Percentiles rank a stretch among this genome's conserved stretches.
phyloP scores from a whole-genome alignment of 2,888 invertebrate species.

The Leptinotarsa rubiginosa region DNA sequence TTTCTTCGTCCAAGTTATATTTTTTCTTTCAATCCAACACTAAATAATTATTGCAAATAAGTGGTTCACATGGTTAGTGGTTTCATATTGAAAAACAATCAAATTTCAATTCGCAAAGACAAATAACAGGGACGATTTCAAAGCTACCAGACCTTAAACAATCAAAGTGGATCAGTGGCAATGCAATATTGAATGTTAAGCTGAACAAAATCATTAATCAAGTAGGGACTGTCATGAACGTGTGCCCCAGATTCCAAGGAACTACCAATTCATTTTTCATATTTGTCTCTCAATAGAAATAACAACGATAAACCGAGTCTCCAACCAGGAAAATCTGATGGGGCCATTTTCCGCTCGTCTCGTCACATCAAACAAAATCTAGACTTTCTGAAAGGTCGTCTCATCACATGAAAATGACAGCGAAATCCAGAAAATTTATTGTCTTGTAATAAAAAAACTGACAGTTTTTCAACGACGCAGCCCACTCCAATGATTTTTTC shows the following conservation, averaged over 20 bases:
- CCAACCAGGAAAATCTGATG: neutral
- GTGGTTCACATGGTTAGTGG: too few species aligned
- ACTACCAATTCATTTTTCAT: neutral
- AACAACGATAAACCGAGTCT: neutral
- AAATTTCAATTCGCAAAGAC: too few species aligned
- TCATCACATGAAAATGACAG: conserved; percentile 15
- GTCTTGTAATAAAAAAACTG: conserved; percentile 11
- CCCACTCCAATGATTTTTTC: conserved; percentile 13
- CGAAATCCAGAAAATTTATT: conserved; percentile 6
- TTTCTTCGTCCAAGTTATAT: too few species aligned
- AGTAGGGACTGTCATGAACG: neutral
- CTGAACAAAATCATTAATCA: neutral
- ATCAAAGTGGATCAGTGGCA: too few species aligned
- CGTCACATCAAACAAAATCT: neutral
- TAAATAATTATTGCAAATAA: too few species aligned
- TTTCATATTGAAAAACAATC: too few species aligned
- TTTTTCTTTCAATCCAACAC: too few species aligned
- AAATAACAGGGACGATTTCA: too few species aligned
- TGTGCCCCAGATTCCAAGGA: neutral
- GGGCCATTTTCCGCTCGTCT: neutral
- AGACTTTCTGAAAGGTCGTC: conserved; percentile 3
- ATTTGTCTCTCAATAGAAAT: neutral
- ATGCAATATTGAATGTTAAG: too few species aligned
- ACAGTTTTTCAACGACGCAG: conserved; percentile 13
- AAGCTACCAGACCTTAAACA: too few species aligned